Base-by-base conservation (phyloP, 1,140 invertebrate species). In the Coboldia fuscipes region DNA sequence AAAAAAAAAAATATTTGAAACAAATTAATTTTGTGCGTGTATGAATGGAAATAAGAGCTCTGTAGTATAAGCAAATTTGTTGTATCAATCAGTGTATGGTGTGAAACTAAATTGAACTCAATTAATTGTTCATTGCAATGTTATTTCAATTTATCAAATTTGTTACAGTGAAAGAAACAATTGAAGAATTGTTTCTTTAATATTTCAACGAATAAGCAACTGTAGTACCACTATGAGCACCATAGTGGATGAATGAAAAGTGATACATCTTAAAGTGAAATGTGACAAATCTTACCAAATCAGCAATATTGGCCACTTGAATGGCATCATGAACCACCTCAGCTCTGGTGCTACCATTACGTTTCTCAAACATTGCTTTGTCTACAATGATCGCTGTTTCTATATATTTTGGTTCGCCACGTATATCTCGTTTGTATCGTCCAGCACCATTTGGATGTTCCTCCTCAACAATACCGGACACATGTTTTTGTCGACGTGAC, bases 291-390 rank as follows among this genome's bases (percentile, higher is more conserved):
- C 78, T 72, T 58, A 89, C 85, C 72, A 93, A 62, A 65, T 96
- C 89, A 35, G 86, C 86, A 54, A 93, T 92, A 60, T 96, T 94
- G 32, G 85, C 86, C 42, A 93, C 84, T 68, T 93, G 86, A 50
- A 94, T 81, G 32, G 86, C 84, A 61, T 93, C 88, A 49, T 86
- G 81, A 36, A 93, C 77, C 34, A 93, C 84, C 56, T 92, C 80
- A 6, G 75, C 66, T 37, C 85, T 63, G 24, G 78, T 84, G 50
- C 80, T 88, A 39, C 83, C 81, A 58, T 90, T 90, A 33, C 85
- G 67, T 47, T 80, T 77, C 43, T 89, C 84, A 57, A 90, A 90
- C 85, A 92, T 89, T 18, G 81, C 78, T 58, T 85, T 85, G 59
- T 92, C 86, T 37, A 90, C 79, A 38, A 92, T 74, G 35, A 90